Evolutionary conservation across 1,140 invertebrate genomes (phyloP), one percentile per base, ranked within the genome.

Genomic region (Pantala flavescens): DNA sequence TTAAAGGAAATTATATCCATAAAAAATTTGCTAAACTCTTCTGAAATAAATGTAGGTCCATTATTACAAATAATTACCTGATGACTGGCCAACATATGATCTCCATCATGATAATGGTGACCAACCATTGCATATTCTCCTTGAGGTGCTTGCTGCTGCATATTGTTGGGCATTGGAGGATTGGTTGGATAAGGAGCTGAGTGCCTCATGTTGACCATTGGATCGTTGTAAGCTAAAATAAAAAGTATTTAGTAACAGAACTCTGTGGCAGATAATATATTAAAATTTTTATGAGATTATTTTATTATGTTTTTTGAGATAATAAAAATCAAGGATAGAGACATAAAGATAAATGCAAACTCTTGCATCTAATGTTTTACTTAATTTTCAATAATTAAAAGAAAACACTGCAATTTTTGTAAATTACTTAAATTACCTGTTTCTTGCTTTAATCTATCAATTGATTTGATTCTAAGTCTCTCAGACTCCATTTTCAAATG

Each of bases 381-480:
- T 36, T 36, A 63, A 49, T 49, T 49, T 49, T 49, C 16, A 49
- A 9, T 49, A 9, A 16, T 49, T 63, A 63, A 3, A 63, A 63
- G 12, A 7, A 63, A 19, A 63, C 12, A 63, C 14, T 63, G n/a
- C 14, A 63, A n/a, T n/a, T n/a, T n/a, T n/a, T n/a, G n/a, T 21
- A 63, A 63, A 63, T 7, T 72, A 11, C 23, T 24, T 2, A 23
- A 23, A 14, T 16, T 72, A 72, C 71, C 71, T 9, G 71, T 23
- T 72, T 72, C 71, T 42, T 3, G 49, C n/a, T 63, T 63, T 63
- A 72, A 42, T 42, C 71, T 72, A 19, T 72, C 71, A 24, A 72
- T 72, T 14, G 71, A 24, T 63, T 63, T 63, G n/a, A 63, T 63
- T 42, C 71, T 72, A 42, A 72, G 71, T 72, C 71, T 72, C 23